Evolutionary conservation across 2,888 invertebrate genomes (phyloP).

Genomic region (Cacoxenus indagator): DNA sequence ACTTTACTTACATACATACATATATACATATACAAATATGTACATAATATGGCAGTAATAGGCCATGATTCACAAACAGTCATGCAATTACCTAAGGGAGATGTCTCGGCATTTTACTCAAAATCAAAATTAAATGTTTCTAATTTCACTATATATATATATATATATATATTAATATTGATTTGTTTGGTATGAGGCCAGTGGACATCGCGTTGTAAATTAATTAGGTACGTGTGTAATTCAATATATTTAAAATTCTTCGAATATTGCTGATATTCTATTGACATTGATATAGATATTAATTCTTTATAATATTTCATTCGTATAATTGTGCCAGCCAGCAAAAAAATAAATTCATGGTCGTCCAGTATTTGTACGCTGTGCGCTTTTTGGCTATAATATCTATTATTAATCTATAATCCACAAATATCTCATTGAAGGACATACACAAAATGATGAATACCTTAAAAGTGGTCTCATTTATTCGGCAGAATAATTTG

Average conservation of each 20-base stretch:
- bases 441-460: not conserved
- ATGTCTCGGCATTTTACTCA: conserved; percentile 34
- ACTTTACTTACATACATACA: too few species aligned
- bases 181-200: conserved; percentile 27
- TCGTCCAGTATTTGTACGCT: conserved; percentile 34
- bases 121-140: conserved; percentile 37
- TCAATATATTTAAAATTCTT: conserved; percentile 22
- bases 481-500: too few species aligned
- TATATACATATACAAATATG: too few species aligned
- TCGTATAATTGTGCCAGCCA: conserved; percentile 29
- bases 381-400: conserved; percentile 33
- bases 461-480: too few species aligned
- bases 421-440: too few species aligned
- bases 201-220: conserved; percentile 20
- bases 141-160: conserved; percentile 32
- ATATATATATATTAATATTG: conserved; percentile 28
- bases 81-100: conserved; percentile 32
- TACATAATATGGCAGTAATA: too few species aligned
- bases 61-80: conserved; percentile 36
- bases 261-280: too few species aligned
- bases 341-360: conserved; percentile 34
- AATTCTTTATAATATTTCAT: too few species aligned
- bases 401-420: conserved; percentile 31
- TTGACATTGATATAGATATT: too few species aligned
- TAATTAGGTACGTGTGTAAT: conserved; percentile 22